phyloP scores from a whole-genome alignment of 1,140 invertebrate species.

The Drosophila dunni region DNA sequence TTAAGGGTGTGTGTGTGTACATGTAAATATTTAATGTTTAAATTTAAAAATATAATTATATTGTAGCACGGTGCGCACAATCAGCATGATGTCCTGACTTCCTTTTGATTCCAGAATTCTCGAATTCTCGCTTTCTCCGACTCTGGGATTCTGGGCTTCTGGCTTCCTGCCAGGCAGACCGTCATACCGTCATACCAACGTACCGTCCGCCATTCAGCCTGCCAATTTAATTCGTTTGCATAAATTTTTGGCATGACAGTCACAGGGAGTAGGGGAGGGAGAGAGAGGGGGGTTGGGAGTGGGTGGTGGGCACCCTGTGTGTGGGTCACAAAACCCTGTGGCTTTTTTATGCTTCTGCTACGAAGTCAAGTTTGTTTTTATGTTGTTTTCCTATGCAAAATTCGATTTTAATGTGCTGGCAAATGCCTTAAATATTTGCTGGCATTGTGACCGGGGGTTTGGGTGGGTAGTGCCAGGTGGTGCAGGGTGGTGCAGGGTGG shows the following conservation, averaged over 20 bases:
- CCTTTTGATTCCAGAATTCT: conserved; percentile 5
- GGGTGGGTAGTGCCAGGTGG: background rate
- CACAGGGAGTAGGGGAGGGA: background rate
- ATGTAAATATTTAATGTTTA: conserved; percentile 73
- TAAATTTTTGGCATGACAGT: conserved; percentile 59
- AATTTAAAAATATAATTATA: conserved; percentile 71
- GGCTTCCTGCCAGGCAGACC: conserved; percentile 53
- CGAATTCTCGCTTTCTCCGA: conserved; percentile 5
- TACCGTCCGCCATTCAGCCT: conserved; percentile 28
- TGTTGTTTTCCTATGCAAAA: conserved; percentile 71
- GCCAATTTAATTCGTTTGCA: conserved; percentile 81
- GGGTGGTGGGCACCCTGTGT: conserved; percentile 1
- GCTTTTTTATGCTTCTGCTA: conserved; percentile 61
- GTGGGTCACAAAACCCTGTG: conserved; percentile 61
- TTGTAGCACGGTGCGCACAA: conserved; percentile 40
- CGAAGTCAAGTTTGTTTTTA: conserved; percentile 46
- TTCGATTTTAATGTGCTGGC: conserved; percentile 78
- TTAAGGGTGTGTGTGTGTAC: conserved; percentile 1
- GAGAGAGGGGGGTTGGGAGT: background rate
- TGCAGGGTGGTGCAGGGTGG: background rate
- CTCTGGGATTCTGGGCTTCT: conserved; percentile 9
- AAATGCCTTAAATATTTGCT: conserved; percentile 72
- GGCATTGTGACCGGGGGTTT: conserved; percentile 4
- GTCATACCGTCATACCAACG: background rate
- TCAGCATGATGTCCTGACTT: conserved; percentile 57